A percentile compares a stretch with the other conserved stretches of the same genome.
These are phyloP conservation scores for Selenia dentaria DNA, from an alignment of 2,888 invertebrate species.

Conservation along the genomic window DNA sequence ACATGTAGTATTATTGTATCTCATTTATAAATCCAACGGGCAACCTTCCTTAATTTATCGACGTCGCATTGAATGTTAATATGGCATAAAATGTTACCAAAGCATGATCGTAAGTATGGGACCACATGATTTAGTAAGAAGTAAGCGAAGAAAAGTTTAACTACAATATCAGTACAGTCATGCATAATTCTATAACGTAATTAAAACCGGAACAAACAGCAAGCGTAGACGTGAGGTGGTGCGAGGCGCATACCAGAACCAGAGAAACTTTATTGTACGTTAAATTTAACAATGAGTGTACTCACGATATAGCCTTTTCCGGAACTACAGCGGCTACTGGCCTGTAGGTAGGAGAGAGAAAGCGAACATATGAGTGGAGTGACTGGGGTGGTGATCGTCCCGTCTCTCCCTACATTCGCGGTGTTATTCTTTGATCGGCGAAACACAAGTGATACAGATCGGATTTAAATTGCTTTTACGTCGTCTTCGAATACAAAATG, in stretches of 20 bases:
- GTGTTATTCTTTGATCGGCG: slow-evolving; percentile 27
- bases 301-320: slow-evolving; percentile 98
- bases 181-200: slow-evolving; percentile 35
- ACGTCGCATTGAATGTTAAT: slow-evolving; percentile 25
- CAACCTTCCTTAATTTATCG: slow-evolving; percentile 24
- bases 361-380: slow-evolving; percentile 83
- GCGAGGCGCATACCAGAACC: slow-evolving; percentile 48
- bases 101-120: slow-evolving; percentile 28
- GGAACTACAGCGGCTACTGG: slow-evolving; percentile 96
- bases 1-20: slow-evolving; percentile 43
- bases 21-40: slow-evolving; percentile 27
- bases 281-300: slow-evolving; percentile 82
- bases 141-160: slow-evolving; percentile 20
- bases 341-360: slow-evolving; percentile 87
- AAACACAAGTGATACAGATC: slow-evolving; percentile 28
- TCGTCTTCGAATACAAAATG: slow-evolving; percentile 20
- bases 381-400: slow-evolving; percentile 68
- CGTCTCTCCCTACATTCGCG: slow-evolving; percentile 62
- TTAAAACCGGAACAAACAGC: slow-evolving; percentile 37
- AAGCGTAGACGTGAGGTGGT: slow-evolving; percentile 44
- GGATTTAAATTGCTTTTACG: slow-evolving; percentile 29
- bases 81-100: slow-evolving; percentile 17
- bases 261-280: slow-evolving; percentile 55
- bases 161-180: slow-evolving; percentile 28
- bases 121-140: slow-evolving; percentile 9